Conservation (phyloP, 2,888 invertebrate genomes). For the Melanargia galathea region DNA sequence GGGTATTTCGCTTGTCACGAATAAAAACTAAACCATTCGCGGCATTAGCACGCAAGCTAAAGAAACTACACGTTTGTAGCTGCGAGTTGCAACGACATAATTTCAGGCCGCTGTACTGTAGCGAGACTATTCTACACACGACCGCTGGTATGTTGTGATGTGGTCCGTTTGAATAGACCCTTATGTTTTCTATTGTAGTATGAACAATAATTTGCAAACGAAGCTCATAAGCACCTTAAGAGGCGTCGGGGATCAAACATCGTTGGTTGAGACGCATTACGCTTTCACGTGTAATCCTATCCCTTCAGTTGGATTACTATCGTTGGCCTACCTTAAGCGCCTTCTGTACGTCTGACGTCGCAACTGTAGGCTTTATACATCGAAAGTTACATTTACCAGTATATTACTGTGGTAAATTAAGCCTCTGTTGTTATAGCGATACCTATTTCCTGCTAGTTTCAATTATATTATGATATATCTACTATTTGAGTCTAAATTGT, state of each 20-base stretch:
- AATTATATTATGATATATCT: background rate
- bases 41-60: too few relatives aligned
- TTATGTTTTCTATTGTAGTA: constrained; percentile 56
- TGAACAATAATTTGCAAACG: constrained; percentile 69
- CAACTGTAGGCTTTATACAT: constrained; percentile 60
- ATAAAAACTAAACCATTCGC: too few relatives aligned
- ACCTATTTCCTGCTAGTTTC: background rate
- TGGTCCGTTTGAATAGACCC: background rate
- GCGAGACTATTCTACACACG: too few relatives aligned
- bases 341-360: constrained; percentile 62
- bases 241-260: constrained; percentile 65
- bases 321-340: constrained; percentile 64
- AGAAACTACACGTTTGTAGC: too few relatives aligned
- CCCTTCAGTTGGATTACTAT: constrained; percentile 72
- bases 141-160: too few relatives aligned
- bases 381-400: constrained; percentile 59
- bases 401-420: constrained; percentile 44
- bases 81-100: too few relatives aligned
- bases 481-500: background rate
- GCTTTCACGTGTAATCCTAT: constrained; percentile 71
- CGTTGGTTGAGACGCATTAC: constrained; percentile 64
- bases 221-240: constrained; percentile 53
- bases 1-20: too few relatives aligned
- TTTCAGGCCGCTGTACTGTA: too few relatives aligned
- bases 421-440: constrained; percentile 41